Evolutionary conservation across 2,888 invertebrate genomes (phyloP), one percentile per base, ranked within the genome.

Genomic region (Aporophyla lueneburgensis): DNA sequence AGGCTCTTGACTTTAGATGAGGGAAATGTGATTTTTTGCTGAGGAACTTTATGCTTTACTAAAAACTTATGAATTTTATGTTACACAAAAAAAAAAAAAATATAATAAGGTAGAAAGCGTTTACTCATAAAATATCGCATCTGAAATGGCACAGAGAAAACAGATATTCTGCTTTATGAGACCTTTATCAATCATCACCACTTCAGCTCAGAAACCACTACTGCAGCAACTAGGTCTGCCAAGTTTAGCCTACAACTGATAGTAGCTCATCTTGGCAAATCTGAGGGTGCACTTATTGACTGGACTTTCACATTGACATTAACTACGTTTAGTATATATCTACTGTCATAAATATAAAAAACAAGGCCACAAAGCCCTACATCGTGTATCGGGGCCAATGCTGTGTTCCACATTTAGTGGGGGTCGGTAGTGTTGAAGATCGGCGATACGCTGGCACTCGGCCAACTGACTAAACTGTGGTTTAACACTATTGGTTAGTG

Each of bases 1-100:
- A 54, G 56, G 77, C 86, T 89, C 88, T 89, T 69, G 58, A 76
- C 86, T 90, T 86, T 83, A 90, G 88, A 88, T 86, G 86, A 90
- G 84, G 72, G 80, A 82, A 84, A 83, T 86, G 62, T 80, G 73
- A 74, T 74, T 78, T 73, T 78, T 76, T 73, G 24, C n/a, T 19
- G 33, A 46, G 0, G 19, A 19, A 80, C 61, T 24, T 71, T 56
- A 56, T 33, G 3, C 21, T 71, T 59, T 19, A 54, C 24, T 14
- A 21, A 67, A 74, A 74, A 43, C 10, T 2, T 53, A 56, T 1
- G 16, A 5, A 49, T 56, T n/a, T 16, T 27, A n/a, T 16, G 14
- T 61, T 2, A 14, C 0, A 1, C 0, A 58, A 53, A 21, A 24
- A n/a, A n/a, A n/a, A n/a, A n/a, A n/a, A n/a, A n/a, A n/a, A n/a